These are phyloP conservation scores for Burhinus bistriatus DNA, from an alignment of 2,113 vertebrate species.

Conservation along the genomic window DNA sequence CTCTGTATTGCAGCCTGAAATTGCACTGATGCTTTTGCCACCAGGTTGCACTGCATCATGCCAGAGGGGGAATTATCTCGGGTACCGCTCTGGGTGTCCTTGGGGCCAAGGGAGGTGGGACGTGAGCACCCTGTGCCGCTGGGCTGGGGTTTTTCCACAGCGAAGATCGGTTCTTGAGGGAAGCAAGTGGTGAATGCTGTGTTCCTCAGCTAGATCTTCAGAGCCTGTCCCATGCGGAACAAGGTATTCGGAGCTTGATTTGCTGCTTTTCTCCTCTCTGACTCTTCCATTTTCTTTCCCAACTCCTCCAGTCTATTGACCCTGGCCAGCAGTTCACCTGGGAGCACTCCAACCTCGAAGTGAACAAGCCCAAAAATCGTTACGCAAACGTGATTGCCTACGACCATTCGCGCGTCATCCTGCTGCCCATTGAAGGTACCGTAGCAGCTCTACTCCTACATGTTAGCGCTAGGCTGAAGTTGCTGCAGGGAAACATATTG, in stretches of 20 bases:
- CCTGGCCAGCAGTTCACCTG: slow-evolving; percentile 99
- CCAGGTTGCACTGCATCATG: neutral
- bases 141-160: neutral
- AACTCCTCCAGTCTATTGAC: slow-evolving; percentile 86
- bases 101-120: neutral
- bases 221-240: accelerated
- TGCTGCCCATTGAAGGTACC: slow-evolving; percentile 92
- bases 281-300: neutral
- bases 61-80: neutral
- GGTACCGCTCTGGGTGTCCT: neutral
- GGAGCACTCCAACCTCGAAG: slow-evolving; percentile 98
- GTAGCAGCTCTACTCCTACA: accelerated
- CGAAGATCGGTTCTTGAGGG: neutral
- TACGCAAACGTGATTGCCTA: slow-evolving; percentile 98
- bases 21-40: neutral
- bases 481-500: neutral
- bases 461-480: accelerated
- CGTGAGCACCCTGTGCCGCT: accelerated
- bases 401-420: slow-evolving; percentile 95
- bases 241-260: neutral
- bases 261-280: neutral
- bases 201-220: neutral
- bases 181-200: accelerated
- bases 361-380: slow-evolving; percentile 98
- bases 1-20: neutral